These are phyloP conservation scores for Tragelaphus scriptus DNA, from an alignment of 2,113 vertebrate species.

Conservation along the genomic window DNA sequence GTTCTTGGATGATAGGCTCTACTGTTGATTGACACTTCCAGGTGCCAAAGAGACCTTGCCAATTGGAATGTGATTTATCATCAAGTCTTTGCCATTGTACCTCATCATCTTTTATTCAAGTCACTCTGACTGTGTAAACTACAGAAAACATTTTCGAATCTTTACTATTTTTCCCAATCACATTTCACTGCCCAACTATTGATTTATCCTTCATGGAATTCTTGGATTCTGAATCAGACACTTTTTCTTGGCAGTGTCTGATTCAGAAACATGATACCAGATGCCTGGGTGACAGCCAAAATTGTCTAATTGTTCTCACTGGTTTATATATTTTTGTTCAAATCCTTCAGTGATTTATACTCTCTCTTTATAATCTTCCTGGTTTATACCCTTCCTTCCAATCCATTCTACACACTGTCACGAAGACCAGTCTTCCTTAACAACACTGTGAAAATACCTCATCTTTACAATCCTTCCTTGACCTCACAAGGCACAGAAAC, in stretches of 20 bases:
- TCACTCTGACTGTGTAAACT: not conserved
- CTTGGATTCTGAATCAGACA: not conserved
- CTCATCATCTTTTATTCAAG: not conserved
- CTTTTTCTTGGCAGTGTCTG: not conserved
- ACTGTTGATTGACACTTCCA: not conserved
- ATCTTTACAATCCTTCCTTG: not conserved
- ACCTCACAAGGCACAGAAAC: fast-evolving
- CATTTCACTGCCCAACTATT: not conserved
- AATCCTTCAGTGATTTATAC: not conserved
- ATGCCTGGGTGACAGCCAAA: not conserved
- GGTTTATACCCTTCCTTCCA: not conserved
- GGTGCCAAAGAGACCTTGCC: not conserved
- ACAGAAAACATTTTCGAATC: not conserved
- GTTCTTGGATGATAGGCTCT: not conserved
- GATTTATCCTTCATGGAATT: not conserved
- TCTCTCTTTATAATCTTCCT: not conserved
- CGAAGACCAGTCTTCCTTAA: not conserved
- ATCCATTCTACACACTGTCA: not conserved
- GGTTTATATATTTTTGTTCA: not conserved
- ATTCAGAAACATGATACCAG: not conserved
- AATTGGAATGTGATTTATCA: not conserved
- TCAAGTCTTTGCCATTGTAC: not conserved
- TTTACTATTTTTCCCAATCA: not conserved
- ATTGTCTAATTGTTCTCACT: not conserved
- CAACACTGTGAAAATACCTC: not conserved